Base-by-base conservation (phyloP, 2,797 vertebrate species). In the Acanthurus lineatus region DNA sequence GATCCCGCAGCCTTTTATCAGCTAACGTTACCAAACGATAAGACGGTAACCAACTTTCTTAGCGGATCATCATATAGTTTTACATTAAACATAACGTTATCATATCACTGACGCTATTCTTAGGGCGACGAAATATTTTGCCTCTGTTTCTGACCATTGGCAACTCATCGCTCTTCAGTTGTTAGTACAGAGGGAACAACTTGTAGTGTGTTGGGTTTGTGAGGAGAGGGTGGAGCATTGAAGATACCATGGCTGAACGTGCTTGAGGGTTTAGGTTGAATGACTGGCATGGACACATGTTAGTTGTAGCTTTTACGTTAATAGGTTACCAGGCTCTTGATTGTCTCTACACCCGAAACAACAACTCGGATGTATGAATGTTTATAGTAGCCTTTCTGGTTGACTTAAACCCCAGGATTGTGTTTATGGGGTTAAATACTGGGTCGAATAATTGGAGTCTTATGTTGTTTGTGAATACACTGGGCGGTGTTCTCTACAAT, bases 281-380 rank as follows among this genome's bases (percentile, higher is more conserved):
- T 84, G 78, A 88, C 7, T 70, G 72, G 76, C 69, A 32, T 3
- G 11, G 16, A 44, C 88, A 76, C 20, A 7, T 76, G 81, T 51
- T 3, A 38, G 9, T 19, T 53, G 5, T 20, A 61, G 19, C 3
- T 44, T 14, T 9, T 25, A n/a, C 64, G 7, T 67, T 42, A 44
- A 9, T 6, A 22, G 4, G 42, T 9, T 25, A 40, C 19, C 4
- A 45, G 5, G 22, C 5, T 48, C 5, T 32, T 19, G 5, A 12
- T 2, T 28, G 4, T 16, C 3, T n/a, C 40, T 3, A 42, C 40
- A 42, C 11, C 40, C 40, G 12, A 42, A 42, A 42, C 9, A 42
- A 42, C 40, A 9, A 42, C 40, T 9, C 10, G 40, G 1, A 20
- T 32, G 3, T 12, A 5, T 16, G 38, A 12, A 44, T 35, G 9